Percentiles rank a stretch among this genome's conserved stretches.
These are phyloP conservation scores for Esox masquinongy DNA, from an alignment of 2,797 vertebrate genomes.

Conservation along the genomic window DNA sequence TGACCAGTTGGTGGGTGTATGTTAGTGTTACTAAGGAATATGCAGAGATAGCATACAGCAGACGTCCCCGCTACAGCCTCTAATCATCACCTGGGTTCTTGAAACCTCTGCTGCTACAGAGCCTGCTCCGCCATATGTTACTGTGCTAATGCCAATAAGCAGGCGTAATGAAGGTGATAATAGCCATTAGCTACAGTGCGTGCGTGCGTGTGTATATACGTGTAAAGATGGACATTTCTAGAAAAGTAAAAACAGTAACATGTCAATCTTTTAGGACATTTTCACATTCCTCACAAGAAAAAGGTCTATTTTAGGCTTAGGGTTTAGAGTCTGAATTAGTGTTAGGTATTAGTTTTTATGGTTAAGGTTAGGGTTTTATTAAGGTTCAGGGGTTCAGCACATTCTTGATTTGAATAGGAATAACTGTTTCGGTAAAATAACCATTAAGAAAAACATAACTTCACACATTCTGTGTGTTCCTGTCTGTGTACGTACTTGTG, in stretches of 20 bases:
- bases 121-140: not conserved
- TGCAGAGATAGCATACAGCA: not conserved
- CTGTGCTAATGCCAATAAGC: not conserved
- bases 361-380: no score
- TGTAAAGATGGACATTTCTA: not conserved
- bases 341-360: no score
- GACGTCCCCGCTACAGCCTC: not conserved
- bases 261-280: not conserved
- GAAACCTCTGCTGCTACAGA: not conserved
- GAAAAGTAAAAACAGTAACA: not conserved
- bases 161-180: not conserved
- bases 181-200: not conserved
- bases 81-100: not conserved
- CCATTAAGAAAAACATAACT: slow-evolving; percentile 34
- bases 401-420: slow-evolving; percentile 1
- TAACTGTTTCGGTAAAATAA: slow-evolving; percentile 37
- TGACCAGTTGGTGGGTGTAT: not conserved
- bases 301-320: not conserved
- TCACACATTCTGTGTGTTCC: not conserved
- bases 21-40: no score
- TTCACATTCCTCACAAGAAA: not conserved
- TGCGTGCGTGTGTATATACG: not conserved
- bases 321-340: no score
- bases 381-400: no score
- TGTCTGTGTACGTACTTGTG: not conserved